Conservation (phyloP, 1,140 invertebrate genomes). For the Trichonephila clavipes region DNA sequence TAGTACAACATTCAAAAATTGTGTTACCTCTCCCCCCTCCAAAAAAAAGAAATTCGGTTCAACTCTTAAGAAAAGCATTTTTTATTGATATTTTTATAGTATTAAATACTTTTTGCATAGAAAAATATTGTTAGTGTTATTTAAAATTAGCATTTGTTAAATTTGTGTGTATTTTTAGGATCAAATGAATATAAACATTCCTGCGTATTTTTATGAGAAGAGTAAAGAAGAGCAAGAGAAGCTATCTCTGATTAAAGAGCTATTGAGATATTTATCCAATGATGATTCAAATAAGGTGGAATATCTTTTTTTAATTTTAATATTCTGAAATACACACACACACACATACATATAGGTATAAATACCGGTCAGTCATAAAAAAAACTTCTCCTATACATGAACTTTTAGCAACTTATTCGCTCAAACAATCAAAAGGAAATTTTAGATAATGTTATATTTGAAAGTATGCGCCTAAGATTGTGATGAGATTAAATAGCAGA, state of each 20-base stretch:
- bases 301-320: neutral
- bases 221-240: slow-evolving; percentile 36
- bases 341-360: no score
- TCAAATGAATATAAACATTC: slow-evolving; percentile 68
- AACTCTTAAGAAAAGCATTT: no score
- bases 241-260: slow-evolving; percentile 32
- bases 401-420: no score
- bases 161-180: slow-evolving; percentile 16
- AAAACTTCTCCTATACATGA: no score
- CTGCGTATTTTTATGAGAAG: slow-evolving; percentile 52
- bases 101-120: no score
- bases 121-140: no score
- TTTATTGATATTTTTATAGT: no score
- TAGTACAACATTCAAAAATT: no score
- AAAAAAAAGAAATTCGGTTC: no score
- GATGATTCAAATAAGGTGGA: neutral
- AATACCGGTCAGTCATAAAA: neutral
- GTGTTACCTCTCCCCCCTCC: no score
- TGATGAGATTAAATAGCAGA: neutral
- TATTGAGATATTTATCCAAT: slow-evolving; percentile 21
- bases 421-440: neutral
- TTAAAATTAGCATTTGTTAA: no score
- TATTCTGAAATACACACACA: no score
- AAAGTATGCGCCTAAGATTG: neutral
- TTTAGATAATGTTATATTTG: neutral